phyloP scores from a whole-genome alignment of 2,113 vertebrate species.

The Psittacula cyanocephala region DNA sequence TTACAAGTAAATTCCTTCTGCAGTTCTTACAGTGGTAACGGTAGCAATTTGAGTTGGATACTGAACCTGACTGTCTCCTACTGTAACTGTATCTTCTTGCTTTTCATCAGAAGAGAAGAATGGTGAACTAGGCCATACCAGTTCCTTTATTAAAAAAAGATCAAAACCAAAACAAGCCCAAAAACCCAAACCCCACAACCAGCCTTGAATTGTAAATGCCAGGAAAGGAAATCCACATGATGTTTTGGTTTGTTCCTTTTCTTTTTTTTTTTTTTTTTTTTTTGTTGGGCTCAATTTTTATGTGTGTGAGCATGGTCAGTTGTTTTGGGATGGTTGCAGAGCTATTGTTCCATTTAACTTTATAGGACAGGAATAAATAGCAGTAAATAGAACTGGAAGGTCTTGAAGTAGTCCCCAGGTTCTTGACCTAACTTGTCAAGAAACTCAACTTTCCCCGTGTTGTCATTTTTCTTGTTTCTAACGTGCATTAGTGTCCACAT shows the following conservation, averaged over 20 bases:
- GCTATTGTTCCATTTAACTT: neutral
- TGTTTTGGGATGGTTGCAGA: neutral
- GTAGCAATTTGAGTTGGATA: neutral
- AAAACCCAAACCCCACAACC: neutral
- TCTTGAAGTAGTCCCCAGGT: rapidly evolving
- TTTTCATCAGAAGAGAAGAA: neutral
- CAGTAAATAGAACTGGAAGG: neutral
- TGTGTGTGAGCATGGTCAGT: rapidly evolving
- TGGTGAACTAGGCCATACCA: neutral
- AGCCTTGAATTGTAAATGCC: neutral
- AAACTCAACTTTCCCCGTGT: rapidly evolving
- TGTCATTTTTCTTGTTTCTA: rapidly evolving
- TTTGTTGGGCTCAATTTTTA: neutral
- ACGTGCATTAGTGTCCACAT: rapidly evolving
- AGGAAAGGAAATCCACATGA: neutral
- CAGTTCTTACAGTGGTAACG: neutral
- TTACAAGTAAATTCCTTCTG: slow-evolving; percentile 2
- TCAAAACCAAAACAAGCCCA: neutral
- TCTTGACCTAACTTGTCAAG: neutral
- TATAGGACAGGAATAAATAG: neutral
- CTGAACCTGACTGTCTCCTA: neutral
- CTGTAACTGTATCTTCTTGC: neutral
- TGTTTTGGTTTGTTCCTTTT: neutral
- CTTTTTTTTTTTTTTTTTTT: too few species aligned
- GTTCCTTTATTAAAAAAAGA: neutral